Base-by-base conservation (phyloP, 2,113 vertebrate genomes). In the Oncorhynchus kisutch region DNA sequence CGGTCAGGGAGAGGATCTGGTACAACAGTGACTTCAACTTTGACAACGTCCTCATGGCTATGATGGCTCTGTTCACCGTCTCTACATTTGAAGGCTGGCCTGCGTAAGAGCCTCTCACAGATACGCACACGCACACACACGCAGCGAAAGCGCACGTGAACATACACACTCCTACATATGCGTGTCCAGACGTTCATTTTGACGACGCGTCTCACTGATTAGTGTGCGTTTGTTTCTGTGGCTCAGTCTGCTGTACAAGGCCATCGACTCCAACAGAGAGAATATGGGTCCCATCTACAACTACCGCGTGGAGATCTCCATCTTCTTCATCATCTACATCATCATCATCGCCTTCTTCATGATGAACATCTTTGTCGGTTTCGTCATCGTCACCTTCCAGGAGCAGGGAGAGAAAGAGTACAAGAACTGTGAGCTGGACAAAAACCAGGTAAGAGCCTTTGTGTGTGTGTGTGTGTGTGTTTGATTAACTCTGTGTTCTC, bases 311-410 rank as follows among this genome's bases (percentile, higher is more conserved):
- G 97, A 99, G 91, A 99, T 99, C 88, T 99, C 98, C 13, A 96
- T 99, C 90, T 99, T 99, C 89, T 99, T 99, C 92, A 99, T 99
- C 90, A 98, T 99, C 92, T 99, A 99, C 89, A 99, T 99, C 91
- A 99, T 99, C 93, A 97, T 99, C 82, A 98, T 99, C 29, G 98
- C 98, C 79, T 99, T 99, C 94, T 99, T 99, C 91, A 99, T 99
- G 98, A 99, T 99, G 98, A 99, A 99, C 91, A 99, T 99, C 92
- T 99, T 99, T 78, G 98, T 99, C 71, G 98, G 98, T 92, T 99
- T 99, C 48, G 97, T 99, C 78, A 99, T 99, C 48, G 97, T 99
- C 84, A 99, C 98, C 1, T 99, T 99, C 82, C 98, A 99, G 92
- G 98, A 99, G 88, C 98, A 99, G 84, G 98, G 98, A 71, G 98